phyloP scores from a whole-genome alignment of 2,113 vertebrate genomes.

The Malurus melanocephalus region DNA sequence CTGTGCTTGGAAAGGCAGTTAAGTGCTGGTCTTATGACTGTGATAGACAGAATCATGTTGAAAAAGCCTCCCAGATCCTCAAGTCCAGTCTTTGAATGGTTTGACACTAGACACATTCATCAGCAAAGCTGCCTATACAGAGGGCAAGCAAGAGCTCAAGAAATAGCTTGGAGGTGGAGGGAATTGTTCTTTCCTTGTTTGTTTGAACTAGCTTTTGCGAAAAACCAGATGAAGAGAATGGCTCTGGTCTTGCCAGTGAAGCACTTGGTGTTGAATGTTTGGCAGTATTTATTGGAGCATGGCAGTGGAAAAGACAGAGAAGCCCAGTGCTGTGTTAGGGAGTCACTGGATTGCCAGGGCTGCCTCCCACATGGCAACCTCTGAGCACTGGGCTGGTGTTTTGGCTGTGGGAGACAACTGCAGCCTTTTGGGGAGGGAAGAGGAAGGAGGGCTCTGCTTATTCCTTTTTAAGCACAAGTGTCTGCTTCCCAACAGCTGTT shows the following conservation, averaged over 20 bases:
- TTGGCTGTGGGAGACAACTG: background rate
- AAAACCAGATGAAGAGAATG: background rate
- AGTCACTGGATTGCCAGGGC: background rate
- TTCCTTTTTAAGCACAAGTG: background rate
- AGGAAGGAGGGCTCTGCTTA: background rate
- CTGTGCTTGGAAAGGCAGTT: background rate
- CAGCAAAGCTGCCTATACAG: background rate
- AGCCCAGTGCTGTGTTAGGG: background rate
- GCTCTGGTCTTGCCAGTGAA: background rate
- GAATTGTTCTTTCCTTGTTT: background rate
- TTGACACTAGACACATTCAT: background rate
- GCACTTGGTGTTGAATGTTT: background rate
- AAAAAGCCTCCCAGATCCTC: background rate
- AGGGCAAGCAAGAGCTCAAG: background rate
- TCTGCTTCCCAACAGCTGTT: background rate
- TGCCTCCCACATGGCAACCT: fast-evolving
- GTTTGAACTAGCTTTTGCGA: background rate
- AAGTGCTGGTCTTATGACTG: background rate
- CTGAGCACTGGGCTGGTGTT: background rate
- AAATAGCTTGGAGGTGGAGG: no score
- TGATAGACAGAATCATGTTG: background rate
- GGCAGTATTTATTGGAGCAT: background rate
- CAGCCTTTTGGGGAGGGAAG: background rate
- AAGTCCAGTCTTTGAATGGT: background rate
- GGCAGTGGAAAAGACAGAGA: background rate